Base-by-base conservation (phyloP, 1,140 invertebrate species). In the Micrasema minimum region DNA sequence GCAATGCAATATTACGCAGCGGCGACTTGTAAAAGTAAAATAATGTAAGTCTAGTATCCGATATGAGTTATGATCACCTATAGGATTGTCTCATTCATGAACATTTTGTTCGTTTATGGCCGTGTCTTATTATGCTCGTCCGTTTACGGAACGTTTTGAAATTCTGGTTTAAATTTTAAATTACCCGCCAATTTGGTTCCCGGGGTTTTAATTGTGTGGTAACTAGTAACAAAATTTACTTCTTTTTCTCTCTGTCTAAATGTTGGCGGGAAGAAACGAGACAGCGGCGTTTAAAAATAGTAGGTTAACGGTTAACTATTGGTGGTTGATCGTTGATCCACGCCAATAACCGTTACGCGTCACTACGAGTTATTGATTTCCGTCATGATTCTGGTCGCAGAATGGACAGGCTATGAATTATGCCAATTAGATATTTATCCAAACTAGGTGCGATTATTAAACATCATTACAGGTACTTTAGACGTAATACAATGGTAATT, bases 41-140 rank as follows among this genome's bases (percentile, higher is more conserved):
- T 4, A 4, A 31, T 7, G 7, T 31, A 31, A 31, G 2, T 4
- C 26, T 4, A 31, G 26, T 55, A 38, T 59, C 55, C 37, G 22
- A 59, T 43, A 43, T 43, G 55, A 59, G 16, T 22, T 41, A 59
- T 59, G 55, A 59, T 59, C 38, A 59, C 38, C 55, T 18, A 38
- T 41, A 16, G 53, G n/a, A 37, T 57, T 57, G 53, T 57, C 53
- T 51, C 53, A 57, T 57, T 57, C 53, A 7, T 18, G 37, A 41
- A n/a, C 37, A 41, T 31, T 41, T 55, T 31, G 37, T 41, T n/a
- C 14, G 16, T 59, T 59, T 59, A 59, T n/a, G 55, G 55, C 35
- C 22, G 14, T 38, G 55, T 59, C 55, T 59, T 11, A 11, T 38
- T 59, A 12, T 35, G 55, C 55, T 38, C 26, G 26, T 55, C 51